These are phyloP conservation scores for Sarcophaga carnaria DNA, from an alignment of 2,888 invertebrate genomes.

Conservation along the genomic window DNA sequence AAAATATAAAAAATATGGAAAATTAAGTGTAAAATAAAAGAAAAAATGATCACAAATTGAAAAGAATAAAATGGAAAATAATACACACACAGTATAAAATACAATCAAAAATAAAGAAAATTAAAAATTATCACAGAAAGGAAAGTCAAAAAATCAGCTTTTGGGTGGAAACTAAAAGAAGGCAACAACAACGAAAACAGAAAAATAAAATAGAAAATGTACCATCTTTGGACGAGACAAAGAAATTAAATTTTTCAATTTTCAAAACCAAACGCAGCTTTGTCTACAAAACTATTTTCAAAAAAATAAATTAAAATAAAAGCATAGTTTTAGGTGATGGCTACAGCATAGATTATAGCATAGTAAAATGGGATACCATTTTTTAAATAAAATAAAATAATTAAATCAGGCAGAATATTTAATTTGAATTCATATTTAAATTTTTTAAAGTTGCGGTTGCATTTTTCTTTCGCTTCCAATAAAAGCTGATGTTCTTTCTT, in stretches of 20 bases:
- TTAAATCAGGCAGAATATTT: not conserved
- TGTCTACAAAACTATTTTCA: no score
- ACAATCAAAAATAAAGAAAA: not conserved
- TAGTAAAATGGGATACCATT: not conserved
- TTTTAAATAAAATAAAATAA: no score
- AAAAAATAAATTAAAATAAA: not conserved
- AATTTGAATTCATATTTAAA: not conserved
- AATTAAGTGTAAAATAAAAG: slow-evolving; percentile 49
- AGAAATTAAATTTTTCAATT: slow-evolving; percentile 43
- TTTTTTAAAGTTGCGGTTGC: slow-evolving; percentile 45
- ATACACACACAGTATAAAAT: no score
- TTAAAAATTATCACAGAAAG: slow-evolving; percentile 32
- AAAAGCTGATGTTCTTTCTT: not conserved
- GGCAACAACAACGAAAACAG: slow-evolving; percentile 55
- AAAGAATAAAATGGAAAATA: no score
- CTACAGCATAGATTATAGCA: not conserved
- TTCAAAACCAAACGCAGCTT: slow-evolving; percentile 14
- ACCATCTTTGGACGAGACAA: slow-evolving; percentile 55
- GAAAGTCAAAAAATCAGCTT: no score
- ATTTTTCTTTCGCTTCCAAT: slow-evolving; percentile 18
- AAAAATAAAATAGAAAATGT: slow-evolving; percentile 10
- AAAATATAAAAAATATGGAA: slow-evolving; percentile 37
- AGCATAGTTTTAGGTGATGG: not conserved
- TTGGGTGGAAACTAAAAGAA: slow-evolving; percentile 17
- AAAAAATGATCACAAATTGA: no score